Evolutionary conservation across 1,140 invertebrate species (phyloP), one percentile per base, ranked within the genome.

Genomic region (Papilio glaucus): DNA sequence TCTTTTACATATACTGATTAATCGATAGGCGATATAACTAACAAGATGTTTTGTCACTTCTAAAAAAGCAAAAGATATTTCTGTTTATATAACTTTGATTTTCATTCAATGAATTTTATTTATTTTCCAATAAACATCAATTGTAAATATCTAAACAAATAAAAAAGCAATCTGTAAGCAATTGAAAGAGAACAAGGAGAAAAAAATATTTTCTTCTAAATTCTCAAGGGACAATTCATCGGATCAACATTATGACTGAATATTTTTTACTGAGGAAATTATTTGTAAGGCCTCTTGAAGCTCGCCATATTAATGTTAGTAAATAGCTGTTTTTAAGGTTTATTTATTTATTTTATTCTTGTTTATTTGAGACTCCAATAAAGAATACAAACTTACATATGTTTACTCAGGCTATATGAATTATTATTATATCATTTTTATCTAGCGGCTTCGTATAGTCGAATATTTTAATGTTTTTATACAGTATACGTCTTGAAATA

Each of bases 211-310:
- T 39, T 39, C n/a, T n/a, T n/a, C 18, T 9, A 65, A 39, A 65
- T 29, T 65, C 37, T 39, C 61, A 10, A 65, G 33, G 33, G 62
- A 65, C 33, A 65, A 65, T 65, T 65, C 62, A 39, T 39, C n/a
- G 61, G 33, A 37, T 63, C 18, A 65, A 65, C 62, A 39, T 39
- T 61, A n/a, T 26, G 9, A 37, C n/a, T 26, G n/a, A 57, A 57
- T 9, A 6, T 33, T 33, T 57, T 57, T 57, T 9, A 18, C 49
- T 10, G 21, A 57, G 49, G 21, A 57, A 57, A 24, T 57, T 57
- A 57, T 57, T 57, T 57, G 10, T 57, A 57, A 57, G 49, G 21
- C 8, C 49, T 26, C 49, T 57, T 57, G 10, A 57, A 57, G 49
- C 49, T 24, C 49, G 49, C 49, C 24, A 57, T 57, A 57, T 57